These are phyloP conservation scores for Montipora capitata DNA, from an alignment of 92 coral and sea anemone genomes.

Conservation along the genomic window DNA sequence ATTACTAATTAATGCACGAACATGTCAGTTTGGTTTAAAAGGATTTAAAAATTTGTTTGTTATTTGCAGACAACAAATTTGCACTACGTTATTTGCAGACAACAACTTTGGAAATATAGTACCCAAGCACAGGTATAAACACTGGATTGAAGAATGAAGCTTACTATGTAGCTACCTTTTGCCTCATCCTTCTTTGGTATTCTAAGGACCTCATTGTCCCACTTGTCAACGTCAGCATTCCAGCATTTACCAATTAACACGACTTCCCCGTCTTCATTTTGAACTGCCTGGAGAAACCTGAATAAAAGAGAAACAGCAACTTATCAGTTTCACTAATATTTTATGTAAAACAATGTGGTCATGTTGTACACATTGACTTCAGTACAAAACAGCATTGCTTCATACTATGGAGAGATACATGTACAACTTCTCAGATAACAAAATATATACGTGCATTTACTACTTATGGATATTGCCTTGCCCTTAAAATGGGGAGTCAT, in stretches of 20 bases:
- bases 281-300: conserved; percentile 19
- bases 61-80: too few species aligned
- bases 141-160: neutral
- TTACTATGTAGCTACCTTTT: neutral
- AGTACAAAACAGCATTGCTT: neutral
- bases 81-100: too few species aligned
- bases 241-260: conserved; percentile 20
- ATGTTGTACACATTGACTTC: neutral
- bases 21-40: too few species aligned
- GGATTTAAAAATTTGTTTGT: too few species aligned
- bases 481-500: neutral
- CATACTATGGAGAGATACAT: too few species aligned
- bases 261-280: neutral
- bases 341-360: neutral
- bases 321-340: neutral
- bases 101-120: neutral
- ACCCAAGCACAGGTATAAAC: neutral
- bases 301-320: neutral
- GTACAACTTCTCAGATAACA: too few species aligned
- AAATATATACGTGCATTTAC: neutral
- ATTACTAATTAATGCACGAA: too few species aligned
- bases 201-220: neutral
- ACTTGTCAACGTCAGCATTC: neutral
- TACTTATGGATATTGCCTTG: too few species aligned
- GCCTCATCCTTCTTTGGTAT: conserved; percentile 12